These are phyloP conservation scores for Gorsachius goisagi DNA, from an alignment of 2,113 vertebrate species.

Conservation along the genomic window DNA sequence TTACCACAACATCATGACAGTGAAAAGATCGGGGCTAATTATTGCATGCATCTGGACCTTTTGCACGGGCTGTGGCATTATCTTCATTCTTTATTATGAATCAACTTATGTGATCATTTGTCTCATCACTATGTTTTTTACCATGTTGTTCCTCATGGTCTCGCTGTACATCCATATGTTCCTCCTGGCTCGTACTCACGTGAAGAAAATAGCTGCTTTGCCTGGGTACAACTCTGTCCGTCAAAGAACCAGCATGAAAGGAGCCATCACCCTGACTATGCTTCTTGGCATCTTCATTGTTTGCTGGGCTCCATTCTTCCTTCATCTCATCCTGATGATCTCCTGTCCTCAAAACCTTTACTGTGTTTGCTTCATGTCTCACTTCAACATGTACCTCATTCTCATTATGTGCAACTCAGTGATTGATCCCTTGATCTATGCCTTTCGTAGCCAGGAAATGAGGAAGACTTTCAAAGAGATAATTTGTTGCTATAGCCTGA, in stretches of 20 bases:
- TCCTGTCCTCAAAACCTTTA: slow-evolving; percentile 92
- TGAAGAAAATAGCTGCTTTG: slow-evolving; percentile 87
- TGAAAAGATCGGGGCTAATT: slow-evolving; percentile 79
- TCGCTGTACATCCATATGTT: slow-evolving; percentile 97
- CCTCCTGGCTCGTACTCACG: slow-evolving; percentile 88
- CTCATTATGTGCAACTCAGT: slow-evolving; percentile 97
- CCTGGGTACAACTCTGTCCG: slow-evolving; percentile 81
- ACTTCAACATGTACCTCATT: slow-evolving; percentile 97
- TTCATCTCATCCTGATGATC: slow-evolving; percentile 94
- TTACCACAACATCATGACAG: slow-evolving; percentile 94
- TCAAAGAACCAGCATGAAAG: slow-evolving; percentile 89
- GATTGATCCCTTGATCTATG: slow-evolving; percentile 94
- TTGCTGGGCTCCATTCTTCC: slow-evolving; percentile 96
- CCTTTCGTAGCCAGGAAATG: slow-evolving; percentile 95
- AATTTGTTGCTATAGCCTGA: slow-evolving; percentile 83
- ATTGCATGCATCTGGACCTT: slow-evolving; percentile 92
- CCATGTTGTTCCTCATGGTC: slow-evolving; percentile 92
- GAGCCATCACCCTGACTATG: slow-evolving; percentile 90
- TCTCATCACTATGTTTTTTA: slow-evolving; percentile 94
- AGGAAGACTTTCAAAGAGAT: slow-evolving; percentile 94
- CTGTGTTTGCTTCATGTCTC: slow-evolving; percentile 97
- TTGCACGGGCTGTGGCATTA: slow-evolving; percentile 89
- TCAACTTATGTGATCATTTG: slow-evolving; percentile 89
- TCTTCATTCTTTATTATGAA: slow-evolving; percentile 94
- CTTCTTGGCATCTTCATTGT: slow-evolving; percentile 92